Percentiles rank a stretch among this genome's conserved stretches.
Conservation (phyloP, 2,797 vertebrate species). For the Rhinoraja longicauda region DNA sequence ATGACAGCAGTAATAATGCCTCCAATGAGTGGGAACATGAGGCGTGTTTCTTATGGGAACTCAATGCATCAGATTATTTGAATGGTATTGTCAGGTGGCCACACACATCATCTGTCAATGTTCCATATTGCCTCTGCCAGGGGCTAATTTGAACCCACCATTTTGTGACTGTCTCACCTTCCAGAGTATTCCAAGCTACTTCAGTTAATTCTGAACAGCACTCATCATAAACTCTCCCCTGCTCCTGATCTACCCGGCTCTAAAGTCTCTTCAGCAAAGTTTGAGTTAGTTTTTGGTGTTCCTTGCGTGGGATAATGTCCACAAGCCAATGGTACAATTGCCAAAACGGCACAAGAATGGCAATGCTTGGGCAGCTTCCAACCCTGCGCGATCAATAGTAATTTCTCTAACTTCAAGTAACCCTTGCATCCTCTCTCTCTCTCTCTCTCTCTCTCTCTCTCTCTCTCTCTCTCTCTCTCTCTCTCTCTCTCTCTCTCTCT, state of each 20-base stretch:
- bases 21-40: not conserved
- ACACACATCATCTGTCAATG: not conserved
- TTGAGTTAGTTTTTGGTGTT: not conserved
- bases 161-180: not conserved
- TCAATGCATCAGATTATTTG: not conserved
- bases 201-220: not conserved
- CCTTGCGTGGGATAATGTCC: not conserved
- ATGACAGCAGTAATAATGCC: not conserved
- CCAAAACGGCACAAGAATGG: too few species aligned
- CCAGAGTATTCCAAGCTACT: too few species aligned
- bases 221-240: not conserved
- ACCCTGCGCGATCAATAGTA: too few species aligned
- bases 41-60: not conserved
- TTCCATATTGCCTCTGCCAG: not conserved
- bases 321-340: not conserved
- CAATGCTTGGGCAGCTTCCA: too few species aligned
- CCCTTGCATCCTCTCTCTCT: too few species aligned
- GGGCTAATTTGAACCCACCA: not conserved
- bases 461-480: too few species aligned
- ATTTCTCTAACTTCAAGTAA: too few species aligned
- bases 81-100: not conserved
- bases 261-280: not conserved
- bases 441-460: too few species aligned
- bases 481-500: too few species aligned
- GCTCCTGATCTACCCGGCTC: not conserved